Base-by-base conservation (phyloP, 2,797 vertebrate species). In the Chaetophractus vellerosus region DNA sequence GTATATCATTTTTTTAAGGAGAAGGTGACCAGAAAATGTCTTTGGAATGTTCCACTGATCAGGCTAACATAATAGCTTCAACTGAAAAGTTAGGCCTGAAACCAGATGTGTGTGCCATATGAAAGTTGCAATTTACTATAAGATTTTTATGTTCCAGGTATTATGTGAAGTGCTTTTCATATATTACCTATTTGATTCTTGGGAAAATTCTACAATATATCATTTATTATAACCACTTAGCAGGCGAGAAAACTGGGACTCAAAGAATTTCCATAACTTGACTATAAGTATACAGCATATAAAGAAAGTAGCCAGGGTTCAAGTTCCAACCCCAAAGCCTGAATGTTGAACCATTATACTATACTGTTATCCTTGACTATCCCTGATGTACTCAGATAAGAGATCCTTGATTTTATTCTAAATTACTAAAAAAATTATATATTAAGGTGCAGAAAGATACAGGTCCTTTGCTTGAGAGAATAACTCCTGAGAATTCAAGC, bases 381-480 rank as follows among this genome's bases (percentile, higher is more conserved):
- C 4, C 18, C 66, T 90, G 6, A 1, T 88, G 6, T 74, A 48
- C 74, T 31, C 38, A 41, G 63, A 71, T 15, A 91, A 64, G 16
- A 93, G 19, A 82, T 64, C 31, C 59, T 63, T 71, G 2, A 80
- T 75, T 93, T 90, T 92, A 85, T 52, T 57, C 38, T 38, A 86
- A 92, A 74, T 68, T 61, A 12, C 69, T 94, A 52, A 74, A 79
- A 95, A 36, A 52, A 82, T 92, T 83, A 28, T 16, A 74, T 57
- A 61, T 89, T 93, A 88, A 90, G 61, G 63, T 93, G 6, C 33
- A 57, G 38, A 93, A 63, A 78, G 16, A 80, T 33, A 75, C 0
- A 74, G 12, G 71, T 11, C 2, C 14, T 7, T 83, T 83, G 7
- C 19, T 68, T 41, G 15, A 96, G 33, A 75, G 91, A 90, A 71